phyloP scores from a whole-genome alignment of 2,113 vertebrate species.

The sheep (Ovis aries) region ARS-UI_Ramb_v3.0 NC_056071.1:53338001-53338500 shows the following conservation, averaged over 20 bases:
- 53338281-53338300: neutral
- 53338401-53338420: neutral
- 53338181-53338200: neutral
- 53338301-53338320: neutral
- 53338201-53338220: neutral
- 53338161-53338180: neutral
- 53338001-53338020: constrained; percentile 71
- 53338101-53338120: neutral
- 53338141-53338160: neutral
- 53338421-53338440: neutral
- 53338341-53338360: neutral
- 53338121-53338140: constrained; percentile 52
- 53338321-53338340: neutral
- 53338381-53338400: neutral
- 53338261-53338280: neutral
- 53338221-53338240: neutral
- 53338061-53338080: constrained; percentile 20
- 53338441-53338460: neutral
- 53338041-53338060: constrained; percentile 46
- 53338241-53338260: neutral
- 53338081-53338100: neutral
- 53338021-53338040: constrained; percentile 36
- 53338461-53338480: neutral
- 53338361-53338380: neutral
- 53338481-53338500: neutral